phyloP scores from a whole-genome alignment of 2,888 invertebrate genomes.

The Platycheirus rosarum region DNA sequence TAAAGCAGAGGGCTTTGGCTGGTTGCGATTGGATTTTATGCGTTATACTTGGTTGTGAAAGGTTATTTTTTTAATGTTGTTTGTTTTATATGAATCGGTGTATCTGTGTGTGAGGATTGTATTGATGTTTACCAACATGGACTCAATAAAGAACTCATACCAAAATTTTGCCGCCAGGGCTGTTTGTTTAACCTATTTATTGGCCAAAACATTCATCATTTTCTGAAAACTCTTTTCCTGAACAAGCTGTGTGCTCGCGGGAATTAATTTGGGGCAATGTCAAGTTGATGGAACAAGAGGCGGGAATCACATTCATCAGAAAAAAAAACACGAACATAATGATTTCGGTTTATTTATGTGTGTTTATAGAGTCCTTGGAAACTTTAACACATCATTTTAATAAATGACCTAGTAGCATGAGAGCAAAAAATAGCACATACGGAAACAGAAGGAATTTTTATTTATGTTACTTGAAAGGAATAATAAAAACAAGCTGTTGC shows the following conservation, averaged over 20 bases:
- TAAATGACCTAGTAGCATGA: constrained; percentile 24
- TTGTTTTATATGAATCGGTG: background rate
- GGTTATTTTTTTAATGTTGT: background rate
- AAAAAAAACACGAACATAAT: background rate
- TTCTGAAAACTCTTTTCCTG: constrained; percentile 3
- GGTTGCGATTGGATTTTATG: constrained; percentile 42
- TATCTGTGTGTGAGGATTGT: constrained; percentile 11
- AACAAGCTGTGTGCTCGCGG: background rate
- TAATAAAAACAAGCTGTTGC: constrained; percentile 10
- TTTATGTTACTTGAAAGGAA: constrained; percentile 7
- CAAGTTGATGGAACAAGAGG: constrained; percentile 36
- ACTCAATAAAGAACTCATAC: background rate
- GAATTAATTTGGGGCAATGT: constrained; percentile 42
- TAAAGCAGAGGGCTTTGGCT: constrained; percentile 60
- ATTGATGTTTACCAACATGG: constrained; percentile 13
- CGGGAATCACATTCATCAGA: constrained; percentile 33
- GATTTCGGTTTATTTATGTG: background rate
- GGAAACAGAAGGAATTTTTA: constrained; percentile 7
- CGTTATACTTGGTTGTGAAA: too few species aligned
- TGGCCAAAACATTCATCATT: background rate
- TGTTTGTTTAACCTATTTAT: constrained; percentile 38
- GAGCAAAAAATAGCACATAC: background rate
- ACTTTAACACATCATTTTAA: constrained; percentile 25
- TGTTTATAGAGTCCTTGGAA: constrained; percentile 24
- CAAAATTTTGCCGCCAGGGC: constrained; percentile 20